phyloP scores from a whole-genome alignment of 2,888 invertebrate genomes.

The Thymelicus lineola region DNA sequence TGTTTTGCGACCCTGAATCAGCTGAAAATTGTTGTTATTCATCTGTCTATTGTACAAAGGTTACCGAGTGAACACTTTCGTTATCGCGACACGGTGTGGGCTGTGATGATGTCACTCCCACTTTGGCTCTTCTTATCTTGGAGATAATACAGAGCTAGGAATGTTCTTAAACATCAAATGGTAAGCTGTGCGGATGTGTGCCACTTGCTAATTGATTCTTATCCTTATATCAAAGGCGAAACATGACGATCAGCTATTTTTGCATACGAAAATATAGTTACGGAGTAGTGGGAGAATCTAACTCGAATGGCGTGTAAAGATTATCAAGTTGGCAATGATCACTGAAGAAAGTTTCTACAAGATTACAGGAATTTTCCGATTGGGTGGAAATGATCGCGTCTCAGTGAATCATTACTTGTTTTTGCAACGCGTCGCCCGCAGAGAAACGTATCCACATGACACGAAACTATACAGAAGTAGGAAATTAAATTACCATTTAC shows the following conservation, averaged over 20 bases:
- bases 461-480: conserved; percentile 41
- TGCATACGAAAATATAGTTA: conserved; percentile 8
- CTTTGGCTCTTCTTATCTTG: conserved; percentile 74
- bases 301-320: conserved; percentile 62
- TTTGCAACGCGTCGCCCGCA: conserved; percentile 56
- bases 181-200: conserved; percentile 36
- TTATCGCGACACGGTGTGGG: conserved; percentile 71
- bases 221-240: conserved; percentile 29
- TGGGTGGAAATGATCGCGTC: conserved; percentile 79
- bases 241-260: not conserved
- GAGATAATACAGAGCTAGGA: conserved; percentile 72
- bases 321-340: conserved; percentile 59
- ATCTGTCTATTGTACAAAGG: conserved; percentile 58
- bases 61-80: conserved; percentile 76
- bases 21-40: conserved; percentile 36
- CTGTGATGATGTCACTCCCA: conserved; percentile 75
- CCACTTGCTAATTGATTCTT: conserved; percentile 41
- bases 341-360: conserved; percentile 74
- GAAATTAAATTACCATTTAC: conserved; percentile 40
- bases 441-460: conserved; percentile 61
- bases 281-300: conserved; percentile 17
- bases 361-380: conserved; percentile 83
- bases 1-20: not conserved
- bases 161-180: conserved; percentile 55
- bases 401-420: conserved; percentile 76